Evolutionary conservation across 2,888 invertebrate species (phyloP).

Genomic region (Pachydiplax longipennis): DNA sequence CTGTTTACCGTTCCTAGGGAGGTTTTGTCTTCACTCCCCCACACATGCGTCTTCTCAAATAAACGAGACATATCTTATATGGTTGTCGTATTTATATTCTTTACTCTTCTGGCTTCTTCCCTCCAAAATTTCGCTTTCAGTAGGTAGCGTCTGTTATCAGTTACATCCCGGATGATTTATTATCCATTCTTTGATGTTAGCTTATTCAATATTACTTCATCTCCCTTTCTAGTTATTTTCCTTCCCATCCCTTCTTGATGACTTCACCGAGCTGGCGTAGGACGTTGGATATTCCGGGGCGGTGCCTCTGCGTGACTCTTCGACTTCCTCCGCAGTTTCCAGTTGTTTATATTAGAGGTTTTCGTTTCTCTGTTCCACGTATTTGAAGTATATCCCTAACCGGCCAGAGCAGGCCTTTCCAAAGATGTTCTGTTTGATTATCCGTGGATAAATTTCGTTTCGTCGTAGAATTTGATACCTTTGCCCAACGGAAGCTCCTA

Average conservation of each 20-base stretch:
- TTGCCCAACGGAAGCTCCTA: too few species aligned
- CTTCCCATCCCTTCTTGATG: background rate
- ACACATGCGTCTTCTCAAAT: background rate
- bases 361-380: background rate
- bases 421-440: too few species aligned
- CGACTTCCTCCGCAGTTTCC: background rate
- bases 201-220: background rate
- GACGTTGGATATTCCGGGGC: slow-evolving; percentile 3
- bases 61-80: background rate
- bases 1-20: background rate
- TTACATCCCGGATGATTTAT: background rate
- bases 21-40: background rate
- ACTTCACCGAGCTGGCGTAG: slow-evolving; percentile 1
- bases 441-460: too few species aligned
- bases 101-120: background rate
- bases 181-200: background rate
- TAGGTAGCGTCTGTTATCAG: background rate
- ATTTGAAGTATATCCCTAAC: background rate
- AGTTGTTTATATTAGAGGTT: slow-evolving; percentile 14
- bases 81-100: background rate
- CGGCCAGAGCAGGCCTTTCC: too few species aligned
- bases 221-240: background rate
- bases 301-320: background rate
- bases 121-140: background rate
- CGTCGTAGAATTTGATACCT: too few species aligned